These are phyloP conservation scores for Centropristis striata DNA, from an alignment of 2,113 vertebrate genomes.

Conservation along the genomic window DNA sequence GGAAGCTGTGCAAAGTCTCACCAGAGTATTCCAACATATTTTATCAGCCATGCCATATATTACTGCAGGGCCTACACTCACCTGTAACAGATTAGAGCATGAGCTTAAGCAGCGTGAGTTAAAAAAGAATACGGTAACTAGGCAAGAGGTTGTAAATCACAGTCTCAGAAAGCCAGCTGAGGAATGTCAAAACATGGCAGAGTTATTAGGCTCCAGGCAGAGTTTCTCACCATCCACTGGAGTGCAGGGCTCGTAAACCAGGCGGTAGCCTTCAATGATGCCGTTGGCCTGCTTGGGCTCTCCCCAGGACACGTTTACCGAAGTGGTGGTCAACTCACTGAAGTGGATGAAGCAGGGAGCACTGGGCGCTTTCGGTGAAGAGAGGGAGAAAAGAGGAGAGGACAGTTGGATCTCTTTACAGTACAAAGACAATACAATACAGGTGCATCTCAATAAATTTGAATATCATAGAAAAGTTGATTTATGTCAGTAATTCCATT, in stretches of 20 bases:
- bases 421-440: background rate
- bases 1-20: slow-evolving; percentile 64
- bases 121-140: slow-evolving; percentile 54
- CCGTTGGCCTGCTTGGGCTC: slow-evolving; percentile 94
- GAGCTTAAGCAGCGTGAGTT: slow-evolving; percentile 66
- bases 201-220: slow-evolving; percentile 52
- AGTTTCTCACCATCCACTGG: slow-evolving; percentile 93
- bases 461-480: too few relatives aligned
- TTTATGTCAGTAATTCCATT: too few relatives aligned
- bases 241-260: slow-evolving; percentile 96
- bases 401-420: slow-evolving; percentile 11
- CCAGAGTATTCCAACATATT: slow-evolving; percentile 49
- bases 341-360: slow-evolving; percentile 92
- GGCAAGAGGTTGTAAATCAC: slow-evolving; percentile 67
- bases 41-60: slow-evolving; percentile 61
- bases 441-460: too few relatives aligned
- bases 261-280: slow-evolving; percentile 93
- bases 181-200: slow-evolving; percentile 61
- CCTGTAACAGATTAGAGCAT: slow-evolving; percentile 74
- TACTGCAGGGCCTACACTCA: slow-evolving; percentile 65
- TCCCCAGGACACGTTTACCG: slow-evolving; percentile 98
- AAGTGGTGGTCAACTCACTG: slow-evolving; percentile 97
- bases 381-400: slow-evolving; percentile 8
- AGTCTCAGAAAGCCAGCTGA: slow-evolving; percentile 60
- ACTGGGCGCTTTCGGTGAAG: slow-evolving; percentile 88